Percentiles rank a stretch among this genome's conserved stretches.
Evolutionary conservation across 2,113 vertebrate species (phyloP).

Genomic region (Bombycilla garrulus): DNA sequence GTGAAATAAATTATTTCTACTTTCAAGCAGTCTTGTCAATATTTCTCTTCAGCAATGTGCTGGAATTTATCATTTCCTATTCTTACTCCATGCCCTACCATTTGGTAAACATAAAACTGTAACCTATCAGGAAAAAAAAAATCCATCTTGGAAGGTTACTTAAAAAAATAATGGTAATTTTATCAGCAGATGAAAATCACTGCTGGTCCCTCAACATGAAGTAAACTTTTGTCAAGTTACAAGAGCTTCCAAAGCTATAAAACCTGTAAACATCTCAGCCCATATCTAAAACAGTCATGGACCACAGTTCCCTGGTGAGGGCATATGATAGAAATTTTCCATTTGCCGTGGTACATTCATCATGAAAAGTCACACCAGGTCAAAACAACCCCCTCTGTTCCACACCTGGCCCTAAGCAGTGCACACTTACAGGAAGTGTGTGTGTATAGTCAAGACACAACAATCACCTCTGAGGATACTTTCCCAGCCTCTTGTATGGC

Average conservation of each 20-base stretch:
- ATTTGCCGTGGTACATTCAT: background rate
- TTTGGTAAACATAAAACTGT: background rate
- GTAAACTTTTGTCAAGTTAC: background rate
- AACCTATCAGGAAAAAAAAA: background rate
- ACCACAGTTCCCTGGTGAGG: background rate
- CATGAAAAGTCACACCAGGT: background rate
- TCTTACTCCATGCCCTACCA: background rate
- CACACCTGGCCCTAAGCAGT: background rate
- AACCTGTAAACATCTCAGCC: background rate
- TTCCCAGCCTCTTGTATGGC: background rate
- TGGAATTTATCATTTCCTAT: background rate
- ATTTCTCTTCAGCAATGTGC: background rate
- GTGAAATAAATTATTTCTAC: background rate
- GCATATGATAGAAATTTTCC: background rate
- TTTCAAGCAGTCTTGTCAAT: background rate
- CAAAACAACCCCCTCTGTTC: background rate
- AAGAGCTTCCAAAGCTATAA: background rate
- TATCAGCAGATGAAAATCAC: background rate
- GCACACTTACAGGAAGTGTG: background rate
- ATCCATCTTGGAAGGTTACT: background rate
- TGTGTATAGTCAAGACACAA: background rate
- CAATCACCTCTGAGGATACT: background rate
- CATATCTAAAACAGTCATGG: background rate
- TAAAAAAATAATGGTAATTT: background rate
- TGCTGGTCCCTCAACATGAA: background rate